phyloP scores from a whole-genome alignment of 2,797 vertebrate genomes.

The Myotis findleyi region DNA sequence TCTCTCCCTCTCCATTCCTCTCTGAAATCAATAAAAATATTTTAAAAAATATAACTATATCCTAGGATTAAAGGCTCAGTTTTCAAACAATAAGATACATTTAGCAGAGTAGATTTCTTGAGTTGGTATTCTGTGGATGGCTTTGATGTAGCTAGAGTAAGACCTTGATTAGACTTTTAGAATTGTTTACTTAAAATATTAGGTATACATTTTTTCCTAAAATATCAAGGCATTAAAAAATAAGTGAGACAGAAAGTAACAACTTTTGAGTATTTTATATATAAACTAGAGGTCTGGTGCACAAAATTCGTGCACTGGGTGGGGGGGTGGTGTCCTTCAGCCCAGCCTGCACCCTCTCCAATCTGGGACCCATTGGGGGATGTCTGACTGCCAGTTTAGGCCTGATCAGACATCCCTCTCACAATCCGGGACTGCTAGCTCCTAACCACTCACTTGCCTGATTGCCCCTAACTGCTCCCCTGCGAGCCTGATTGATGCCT shows the following conservation, averaged over 20 bases:
- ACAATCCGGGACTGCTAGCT: no score
- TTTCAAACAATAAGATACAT: neutral
- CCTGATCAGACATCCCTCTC: no score
- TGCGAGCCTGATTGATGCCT: no score
- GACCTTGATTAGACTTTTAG: neutral
- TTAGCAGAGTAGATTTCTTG: neutral
- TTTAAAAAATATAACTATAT: neutral
- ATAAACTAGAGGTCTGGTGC: neutral
- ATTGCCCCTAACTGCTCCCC: no score
- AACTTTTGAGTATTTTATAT: neutral
- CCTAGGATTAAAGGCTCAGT: neutral
- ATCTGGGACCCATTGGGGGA: no score
- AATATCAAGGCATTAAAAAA: neutral
- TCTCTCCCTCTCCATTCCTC: no score
- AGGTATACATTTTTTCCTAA: neutral
- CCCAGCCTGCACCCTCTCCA: no score
- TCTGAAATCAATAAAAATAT: neutral
- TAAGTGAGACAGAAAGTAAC: neutral
- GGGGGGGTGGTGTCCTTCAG: no score
- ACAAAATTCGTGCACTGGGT: no score
- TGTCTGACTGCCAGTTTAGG: no score
- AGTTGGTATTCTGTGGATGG: neutral
- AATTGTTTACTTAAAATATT: conserved; percentile 38
- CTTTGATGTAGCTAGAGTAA: neutral
- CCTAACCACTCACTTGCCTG: no score